phyloP scores from a whole-genome alignment of 2,113 vertebrate genomes.

The Megaptera novaeangliae region DNA sequence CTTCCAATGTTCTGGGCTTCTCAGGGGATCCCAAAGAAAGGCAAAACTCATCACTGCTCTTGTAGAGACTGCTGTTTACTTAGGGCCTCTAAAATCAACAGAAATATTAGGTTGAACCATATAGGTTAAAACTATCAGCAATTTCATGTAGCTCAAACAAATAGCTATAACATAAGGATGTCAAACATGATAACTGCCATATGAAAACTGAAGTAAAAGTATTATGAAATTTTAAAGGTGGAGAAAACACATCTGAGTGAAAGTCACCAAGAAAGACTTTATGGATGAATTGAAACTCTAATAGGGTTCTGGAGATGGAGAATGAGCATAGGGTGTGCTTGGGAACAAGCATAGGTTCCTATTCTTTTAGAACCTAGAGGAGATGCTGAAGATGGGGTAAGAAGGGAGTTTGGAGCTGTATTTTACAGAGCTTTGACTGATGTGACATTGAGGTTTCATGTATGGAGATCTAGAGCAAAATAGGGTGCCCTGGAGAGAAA shows the following conservation, averaged over 20 bases:
- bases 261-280: not conserved
- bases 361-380: not conserved
- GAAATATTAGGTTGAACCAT: not conserved
- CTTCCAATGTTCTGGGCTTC: not conserved
- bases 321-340: too few relatives aligned
- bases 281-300: not conserved
- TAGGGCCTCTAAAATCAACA: not conserved
- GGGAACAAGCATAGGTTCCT: accelerated
- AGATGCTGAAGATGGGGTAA: not conserved
- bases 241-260: not conserved
- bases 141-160: not conserved
- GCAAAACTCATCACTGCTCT: not conserved
- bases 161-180: not conserved
- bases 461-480: not conserved
- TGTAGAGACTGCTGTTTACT: too few relatives aligned
- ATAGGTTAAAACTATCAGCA: not conserved
- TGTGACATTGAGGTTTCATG: not conserved
- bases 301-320: not conserved
- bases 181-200: not conserved
- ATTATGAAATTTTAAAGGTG: not conserved
- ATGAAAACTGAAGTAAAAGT: not conserved
- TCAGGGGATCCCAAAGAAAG: not conserved
- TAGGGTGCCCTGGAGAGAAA: not conserved
- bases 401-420: not conserved
- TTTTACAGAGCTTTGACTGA: not conserved